Base-by-base conservation (phyloP, 2,888 invertebrate genomes). In the Ctena decussata region DNA sequence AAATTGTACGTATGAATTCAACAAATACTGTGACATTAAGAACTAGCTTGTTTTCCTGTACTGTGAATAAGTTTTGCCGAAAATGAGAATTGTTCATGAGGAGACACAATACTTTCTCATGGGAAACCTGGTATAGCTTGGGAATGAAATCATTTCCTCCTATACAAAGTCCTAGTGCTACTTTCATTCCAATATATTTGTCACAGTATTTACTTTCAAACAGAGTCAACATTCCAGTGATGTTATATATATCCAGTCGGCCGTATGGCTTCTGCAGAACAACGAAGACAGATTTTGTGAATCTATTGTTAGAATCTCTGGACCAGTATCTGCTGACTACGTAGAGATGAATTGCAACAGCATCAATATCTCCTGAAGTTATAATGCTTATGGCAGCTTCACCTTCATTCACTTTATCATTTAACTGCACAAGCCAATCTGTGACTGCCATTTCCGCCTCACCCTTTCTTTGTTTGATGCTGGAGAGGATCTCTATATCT, bases 131-230 rank as follows among this genome's bases (percentile, higher is more conserved):
- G 41, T 77, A 69, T n/a, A 44, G 69, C 46, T 77, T 77, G 11
- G 77, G 77, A 18, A 77, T 49, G 12, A 35, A 77, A 32, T 77
- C 77, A 70, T 77, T 77, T 46, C 77, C 77, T 11, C 49, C 74
- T 15, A 74, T 18, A 49, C n/a, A 77, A 41, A 53, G 53, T 53
- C 53, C 53, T 12, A 53, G 53, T 53, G 53, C 53, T n/a, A 53
- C 53, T 53, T 53, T 53, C 6, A 53, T 24, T 15, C 53, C 53
- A 53, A 53, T 53, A 53, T 53, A 12, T 21, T 5, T 6, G 53
- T 53, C 53, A 11, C 6, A 24, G 24, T 12, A 53, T 5, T 24
- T 11, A 5, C 53, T 53, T 53, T 53, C 53, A 53, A 53, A 24
- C 24, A 53, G 53, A 15, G 18, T 65, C 39, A 65, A 39, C 65